phyloP scores from a whole-genome alignment of 2,113 vertebrate genomes.

The Solenodon paradoxus region DNA sequence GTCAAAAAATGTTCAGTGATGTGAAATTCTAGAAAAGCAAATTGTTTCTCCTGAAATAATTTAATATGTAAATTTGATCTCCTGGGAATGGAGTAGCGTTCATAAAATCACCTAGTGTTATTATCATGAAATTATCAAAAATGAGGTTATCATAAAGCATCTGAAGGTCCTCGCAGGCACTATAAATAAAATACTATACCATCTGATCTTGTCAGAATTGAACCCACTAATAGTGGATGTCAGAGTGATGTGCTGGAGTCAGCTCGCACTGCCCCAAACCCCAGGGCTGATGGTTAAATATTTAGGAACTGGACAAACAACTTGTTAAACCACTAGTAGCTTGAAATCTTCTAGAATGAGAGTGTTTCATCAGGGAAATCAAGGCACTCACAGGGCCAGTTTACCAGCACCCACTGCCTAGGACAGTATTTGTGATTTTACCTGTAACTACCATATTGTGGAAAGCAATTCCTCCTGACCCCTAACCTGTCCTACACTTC shows the following conservation, averaged over 20 bases:
- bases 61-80: background rate
- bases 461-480: background rate
- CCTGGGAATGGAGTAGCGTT: background rate
- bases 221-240: background rate
- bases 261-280: background rate
- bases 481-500: background rate
- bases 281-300: background rate
- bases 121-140: background rate
- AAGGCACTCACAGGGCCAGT: background rate
- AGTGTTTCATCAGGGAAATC: background rate
- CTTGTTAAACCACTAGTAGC: background rate
- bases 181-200: background rate
- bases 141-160: background rate
- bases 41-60: background rate
- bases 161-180: background rate
- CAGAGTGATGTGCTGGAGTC: background rate
- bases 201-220: background rate
- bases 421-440: background rate
- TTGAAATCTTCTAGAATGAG: background rate
- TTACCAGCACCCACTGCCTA: background rate
- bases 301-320: background rate
- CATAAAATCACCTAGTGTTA: background rate
- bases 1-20: background rate
- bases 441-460: background rate
- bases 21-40: background rate